These are phyloP conservation scores for Lepidostoma basale DNA, from an alignment of 1,140 invertebrate species.

Conservation along the genomic window DNA sequence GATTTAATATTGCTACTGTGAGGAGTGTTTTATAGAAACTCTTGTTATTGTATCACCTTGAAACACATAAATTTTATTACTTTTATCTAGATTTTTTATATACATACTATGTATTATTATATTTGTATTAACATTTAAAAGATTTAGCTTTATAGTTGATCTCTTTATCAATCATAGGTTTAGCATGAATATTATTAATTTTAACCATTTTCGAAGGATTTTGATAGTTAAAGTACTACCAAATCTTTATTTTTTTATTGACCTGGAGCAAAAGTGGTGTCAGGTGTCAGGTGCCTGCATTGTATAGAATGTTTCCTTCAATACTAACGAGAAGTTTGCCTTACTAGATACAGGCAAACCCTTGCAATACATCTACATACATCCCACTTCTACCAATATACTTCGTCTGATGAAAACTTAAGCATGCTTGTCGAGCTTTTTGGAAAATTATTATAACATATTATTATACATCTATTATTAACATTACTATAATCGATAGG, in stretches of 20 bases:
- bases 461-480: constrained; percentile 35
- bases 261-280: constrained; percentile 33
- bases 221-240: neutral
- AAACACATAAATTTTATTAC: neutral
- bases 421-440: constrained; percentile 47
- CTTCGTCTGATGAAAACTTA: constrained; percentile 39
- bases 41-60: neutral
- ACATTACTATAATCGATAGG: constrained; percentile 42
- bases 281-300: constrained; percentile 44
- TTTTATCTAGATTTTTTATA: neutral
- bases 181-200: constrained; percentile 6
- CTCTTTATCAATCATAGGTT: constrained; percentile 20
- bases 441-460: constrained; percentile 42
- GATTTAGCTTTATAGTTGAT: constrained; percentile 27
- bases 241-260: neutral
- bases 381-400: constrained; percentile 42
- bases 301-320: constrained; percentile 27
- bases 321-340: constrained; percentile 39
- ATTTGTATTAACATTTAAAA: neutral
- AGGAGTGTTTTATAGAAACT: too few relatives aligned
- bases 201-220: neutral
- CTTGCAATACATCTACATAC: constrained; percentile 33
- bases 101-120: too few relatives aligned
- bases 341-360: constrained; percentile 40
- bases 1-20: too few relatives aligned